phyloP scores from a whole-genome alignment of 2,888 invertebrate genomes.

The Nowickia ferox region DNA sequence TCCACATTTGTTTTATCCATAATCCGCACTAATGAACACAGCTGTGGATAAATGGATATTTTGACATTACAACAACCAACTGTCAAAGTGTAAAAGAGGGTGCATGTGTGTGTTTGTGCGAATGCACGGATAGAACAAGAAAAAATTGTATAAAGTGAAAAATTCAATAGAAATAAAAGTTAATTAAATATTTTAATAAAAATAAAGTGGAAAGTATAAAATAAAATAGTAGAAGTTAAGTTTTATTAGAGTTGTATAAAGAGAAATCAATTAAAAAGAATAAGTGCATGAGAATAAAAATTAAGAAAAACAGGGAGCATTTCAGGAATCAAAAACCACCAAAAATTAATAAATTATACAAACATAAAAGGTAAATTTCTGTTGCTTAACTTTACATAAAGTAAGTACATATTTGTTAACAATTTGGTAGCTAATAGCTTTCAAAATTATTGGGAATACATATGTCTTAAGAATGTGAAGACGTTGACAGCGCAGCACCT shows the following conservation, averaged over 20 bases:
- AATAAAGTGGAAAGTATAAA: conserved; percentile 48
- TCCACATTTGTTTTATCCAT: conserved; percentile 12
- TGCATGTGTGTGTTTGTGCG: conserved; percentile 73
- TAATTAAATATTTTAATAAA: conserved; percentile 67
- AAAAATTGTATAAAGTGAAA: conserved; percentile 73
- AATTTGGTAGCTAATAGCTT: neutral
- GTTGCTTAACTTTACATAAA: neutral
- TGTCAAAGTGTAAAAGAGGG: conserved; percentile 60
- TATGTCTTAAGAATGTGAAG: conserved; percentile 12
- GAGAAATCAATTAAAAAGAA: too few relatives aligned
- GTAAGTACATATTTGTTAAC: conserved; percentile 3
- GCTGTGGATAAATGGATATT: neutral
- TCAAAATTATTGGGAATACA: conserved; percentile 30
- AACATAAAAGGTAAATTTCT: conserved; percentile 73
- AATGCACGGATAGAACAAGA: conserved; percentile 74
- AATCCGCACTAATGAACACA: neutral
- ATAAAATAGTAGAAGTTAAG: conserved; percentile 35
- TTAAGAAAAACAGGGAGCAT: conserved; percentile 63
- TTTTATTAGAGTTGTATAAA: neutral
- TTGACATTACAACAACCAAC: conserved; percentile 43
- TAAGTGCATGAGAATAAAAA: conserved; percentile 15
- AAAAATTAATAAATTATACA: conserved; percentile 46
- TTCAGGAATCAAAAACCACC: conserved; percentile 36
- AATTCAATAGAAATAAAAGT: conserved; percentile 48
- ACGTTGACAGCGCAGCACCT: conserved; percentile 57